Base-by-base conservation (phyloP, 2,113 vertebrate species). In the Lycaon pictus region DNA sequence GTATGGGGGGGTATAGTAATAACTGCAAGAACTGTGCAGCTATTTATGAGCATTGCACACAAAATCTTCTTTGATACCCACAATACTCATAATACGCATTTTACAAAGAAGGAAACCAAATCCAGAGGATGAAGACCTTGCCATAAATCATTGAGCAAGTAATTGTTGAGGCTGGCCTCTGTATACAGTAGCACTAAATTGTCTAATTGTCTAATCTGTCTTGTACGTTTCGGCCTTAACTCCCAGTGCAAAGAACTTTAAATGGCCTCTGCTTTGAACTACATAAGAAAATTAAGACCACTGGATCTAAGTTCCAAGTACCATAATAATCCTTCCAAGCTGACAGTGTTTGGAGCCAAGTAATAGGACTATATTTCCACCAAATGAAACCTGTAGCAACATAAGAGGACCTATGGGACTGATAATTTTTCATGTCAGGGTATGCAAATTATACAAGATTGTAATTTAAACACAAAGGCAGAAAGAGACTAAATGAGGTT, bases 41-140 rank as follows among this genome's bases (percentile, higher is more conserved):
- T 51, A 25, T 25, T 20, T 79, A 7, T 80, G 53, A 90, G 10
- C n/a, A 80, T 16, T 89, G 63, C n/a, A 37, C 11, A 85, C 5
- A 51, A 91, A 91, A 48, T 43, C 20, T 87, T 83, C 0, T 37
- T 88, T 79, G 63, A 80, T 74, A 16, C 2, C 86, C 11, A n/a
- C 7, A 43, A 11, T 9, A 88, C 19, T 15, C 12, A 65, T 65
- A 83, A 56, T 22, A 51, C 32, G 23, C 48, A 72, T 72, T 51
- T 92, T 71, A 71, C 25, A 51, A 95, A 35, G 71, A 93, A 97
- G 7, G 6, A 82, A 92, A 88, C 17, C 10, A 67, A 85, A 72
- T 29, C 87, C 16, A 23, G 16, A 96, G n/a, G 32, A 65, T 11
- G 79, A 88, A 37, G 56, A 94, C 53, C 25, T 29, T 56, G 5